Base-by-base conservation (phyloP, 2,888 invertebrate species). In the Melangyna quadrimaculata region DNA sequence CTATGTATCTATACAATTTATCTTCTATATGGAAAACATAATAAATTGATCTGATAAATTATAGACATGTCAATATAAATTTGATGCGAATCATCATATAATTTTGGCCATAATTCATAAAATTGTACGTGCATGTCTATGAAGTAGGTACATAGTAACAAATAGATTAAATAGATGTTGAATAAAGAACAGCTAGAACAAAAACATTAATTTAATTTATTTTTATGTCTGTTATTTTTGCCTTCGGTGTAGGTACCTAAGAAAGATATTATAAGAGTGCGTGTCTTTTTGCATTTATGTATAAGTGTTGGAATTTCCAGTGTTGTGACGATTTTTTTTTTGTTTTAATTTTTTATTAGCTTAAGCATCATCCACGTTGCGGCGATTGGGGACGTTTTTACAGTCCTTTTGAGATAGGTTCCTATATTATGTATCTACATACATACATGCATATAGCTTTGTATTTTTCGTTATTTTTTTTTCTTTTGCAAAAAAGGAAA, bases 361-460 rank as follows among this genome's bases (percentile, higher is more conserved):
- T n/a, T n/a, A n/a, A n/a, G n/a, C n/a, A n/a, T n/a, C n/a, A 78
- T 65, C 65, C 40, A 43, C 71, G 59, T 67, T 17, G 72, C 40
- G 71, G 53, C 43, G 45, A 37, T 65, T 51, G 67, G 78, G 55
- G 45, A 53, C 27, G 27, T 51, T 67, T 61, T 32, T 63, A 40
- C 71, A 75, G 78, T 83, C 83, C 83, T 79, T n/a, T 74, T 70
- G 83, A 79, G 74, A 78, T 78, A 43, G 40, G 27, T 63, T n/a
- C n/a, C n/a, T n/a, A n/a, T n/a, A n/a, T n/a, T n/a, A n/a, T 32
- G 24, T 10, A 14, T 59, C 7, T 45, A 19, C 17, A 17, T 29
- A 17, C 14, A 35, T 59, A 48, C 32, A 27, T 4, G 6, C 27
- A n/a, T 40, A 40, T n/a, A 40, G 3, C 12, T 5, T 51, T 51